Conservation (phyloP, 2,888 invertebrate species). For the Cheilosia impressa region DNA sequence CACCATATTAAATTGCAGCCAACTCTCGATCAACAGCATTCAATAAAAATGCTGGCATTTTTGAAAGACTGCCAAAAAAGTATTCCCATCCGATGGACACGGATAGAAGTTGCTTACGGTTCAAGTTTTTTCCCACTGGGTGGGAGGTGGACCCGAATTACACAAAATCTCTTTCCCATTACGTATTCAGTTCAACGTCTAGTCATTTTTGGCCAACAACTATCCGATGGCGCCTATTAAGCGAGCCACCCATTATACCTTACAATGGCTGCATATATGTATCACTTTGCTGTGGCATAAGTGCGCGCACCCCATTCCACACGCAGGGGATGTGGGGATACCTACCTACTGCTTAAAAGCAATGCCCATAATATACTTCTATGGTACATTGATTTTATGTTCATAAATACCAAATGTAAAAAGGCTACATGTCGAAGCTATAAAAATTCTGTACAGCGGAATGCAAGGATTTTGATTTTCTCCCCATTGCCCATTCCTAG, state of each 20-base stretch:
- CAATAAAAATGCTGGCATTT: conserved; percentile 68
- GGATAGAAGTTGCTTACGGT: conserved; percentile 5
- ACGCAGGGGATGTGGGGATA: neutral
- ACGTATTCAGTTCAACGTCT: conserved; percentile 65
- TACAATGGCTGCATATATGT: conserved; percentile 41
- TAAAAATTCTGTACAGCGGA: conserved; percentile 63
- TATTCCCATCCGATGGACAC: conserved; percentile 32
- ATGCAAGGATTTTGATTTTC: conserved; percentile 69
- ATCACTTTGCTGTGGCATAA: conserved; percentile 17
- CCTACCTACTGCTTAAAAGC: conserved; percentile 55
- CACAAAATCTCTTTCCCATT: conserved; percentile 68
- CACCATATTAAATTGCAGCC: conserved; percentile 64
- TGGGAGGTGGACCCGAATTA: conserved; percentile 63
- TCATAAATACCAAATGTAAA: conserved; percentile 74
- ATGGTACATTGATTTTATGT: conserved; percentile 75
- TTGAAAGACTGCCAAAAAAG: conserved; percentile 71
- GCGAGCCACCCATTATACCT: conserved; percentile 55
- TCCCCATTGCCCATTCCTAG: conserved; percentile 24
- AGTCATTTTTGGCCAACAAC: conserved; percentile 67
- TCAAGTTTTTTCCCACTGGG: conserved; percentile 13
- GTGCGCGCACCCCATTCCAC: conserved; percentile 12
- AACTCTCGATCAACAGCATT: conserved; percentile 66
- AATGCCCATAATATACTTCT: conserved; percentile 72
- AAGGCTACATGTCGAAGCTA: conserved; percentile 73
- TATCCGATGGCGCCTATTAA: conserved; percentile 71